A percentile compares a stretch with the other conserved stretches of the same genome.
These are phyloP conservation scores for Rhamnusium bicolor DNA, from an alignment of 2,888 invertebrate species.

Conservation along the genomic window DNA sequence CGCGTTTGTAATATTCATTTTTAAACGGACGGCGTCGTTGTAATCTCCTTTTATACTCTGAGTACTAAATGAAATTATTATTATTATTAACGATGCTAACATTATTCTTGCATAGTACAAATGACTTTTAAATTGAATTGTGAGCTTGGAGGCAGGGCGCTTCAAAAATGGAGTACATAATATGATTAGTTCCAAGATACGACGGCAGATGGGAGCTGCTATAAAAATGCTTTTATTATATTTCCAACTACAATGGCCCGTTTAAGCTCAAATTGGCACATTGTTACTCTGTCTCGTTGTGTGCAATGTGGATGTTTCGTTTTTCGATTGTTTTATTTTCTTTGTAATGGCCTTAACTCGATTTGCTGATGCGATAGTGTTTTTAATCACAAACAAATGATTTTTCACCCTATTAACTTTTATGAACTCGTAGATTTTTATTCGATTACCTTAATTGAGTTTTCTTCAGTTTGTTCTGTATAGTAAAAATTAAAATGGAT, in stretches of 20 bases:
- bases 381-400: constrained; percentile 64
- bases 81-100: constrained; percentile 71
- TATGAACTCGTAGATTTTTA: constrained; percentile 29
- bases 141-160: constrained; percentile 68
- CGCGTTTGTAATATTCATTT: constrained; percentile 64
- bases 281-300: constrained; percentile 60
- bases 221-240: constrained; percentile 69
- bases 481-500: not conserved
- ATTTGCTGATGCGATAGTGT: constrained; percentile 63
- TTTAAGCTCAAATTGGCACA: constrained; percentile 69
- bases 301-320: constrained; percentile 45
- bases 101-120: constrained; percentile 73
- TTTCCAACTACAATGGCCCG: constrained; percentile 68
- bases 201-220: constrained; percentile 70
- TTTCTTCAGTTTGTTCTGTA: constrained; percentile 6
- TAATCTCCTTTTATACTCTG: constrained; percentile 70
- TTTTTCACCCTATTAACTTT: constrained; percentile 50
- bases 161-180: constrained; percentile 80
- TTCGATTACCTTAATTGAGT: constrained; percentile 27
- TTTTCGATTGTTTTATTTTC: constrained; percentile 63
- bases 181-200: constrained; percentile 75
- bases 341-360: constrained; percentile 61
- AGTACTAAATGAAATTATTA: constrained; percentile 67
- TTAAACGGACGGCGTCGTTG: constrained; percentile 57
- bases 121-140: constrained; percentile 82